Evolutionary conservation across 1,140 invertebrate genomes (phyloP), one percentile per base, ranked within the genome.

Genomic region (Nebria ingens): DNA sequence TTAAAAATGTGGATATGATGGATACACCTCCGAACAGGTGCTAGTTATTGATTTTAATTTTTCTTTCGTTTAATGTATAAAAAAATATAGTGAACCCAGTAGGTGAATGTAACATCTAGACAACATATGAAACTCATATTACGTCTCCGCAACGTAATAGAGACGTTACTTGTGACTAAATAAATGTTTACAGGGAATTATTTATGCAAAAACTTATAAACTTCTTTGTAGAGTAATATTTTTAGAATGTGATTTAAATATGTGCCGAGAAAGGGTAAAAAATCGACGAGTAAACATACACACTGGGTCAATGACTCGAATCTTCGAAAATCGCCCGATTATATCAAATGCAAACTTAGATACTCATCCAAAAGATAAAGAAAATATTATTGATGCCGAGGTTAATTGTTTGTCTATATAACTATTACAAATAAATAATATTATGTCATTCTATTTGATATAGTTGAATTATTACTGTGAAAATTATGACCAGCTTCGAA

Each of bases 21-120:
- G 62, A 76, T 9, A 82, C 78, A 15, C 81, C 80, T 6, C 81
- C 82, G 0, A 84, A 84, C 61, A 75, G 78, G 79, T 79, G n/a
- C n/a, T n/a, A n/a, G n/a, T n/a, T n/a, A n/a, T n/a, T n/a, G n/a
- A n/a, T n/a, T n/a, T n/a, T n/a, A n/a, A n/a, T n/a, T n/a, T n/a
- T n/a, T n/a, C n/a, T n/a, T n/a, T n/a, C n/a, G n/a, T n/a, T n/a
- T n/a, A n/a, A n/a, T n/a, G n/a, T n/a, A n/a, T n/a, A n/a, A n/a
- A n/a, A n/a, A n/a, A n/a, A n/a, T n/a, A n/a, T n/a, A n/a, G n/a
- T n/a, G n/a, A n/a, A n/a, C n/a, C n/a, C n/a, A n/a, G n/a, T n/a
- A n/a, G n/a, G n/a, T n/a, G n/a, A n/a, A n/a, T n/a, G n/a, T n/a
- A n/a, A n/a, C n/a, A n/a, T n/a, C n/a, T n/a, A n/a, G n/a, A n/a